Base-by-base conservation (phyloP, 2,888 invertebrate genomes). In the Drepana falcataria region DNA sequence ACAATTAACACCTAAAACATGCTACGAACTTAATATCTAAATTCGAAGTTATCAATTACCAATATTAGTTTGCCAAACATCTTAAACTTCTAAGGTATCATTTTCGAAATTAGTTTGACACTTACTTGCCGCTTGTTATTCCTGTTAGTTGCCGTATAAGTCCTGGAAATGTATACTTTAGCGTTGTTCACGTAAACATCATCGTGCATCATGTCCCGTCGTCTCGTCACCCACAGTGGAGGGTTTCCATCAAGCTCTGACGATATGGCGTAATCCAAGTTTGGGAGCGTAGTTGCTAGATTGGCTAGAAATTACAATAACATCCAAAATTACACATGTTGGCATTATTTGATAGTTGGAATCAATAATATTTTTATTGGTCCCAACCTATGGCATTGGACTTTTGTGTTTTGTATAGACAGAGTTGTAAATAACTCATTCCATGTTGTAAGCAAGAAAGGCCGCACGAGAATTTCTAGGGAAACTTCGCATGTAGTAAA, bases 141-240 rank as follows among this genome's bases (percentile, higher is more conserved):
- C 89, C 91, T 87, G 57, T 91, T 92, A 59, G 86, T 89, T 47
- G 94, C 93, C 66, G 93, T 92, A 72, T 93, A 93, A 35, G 96
- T 95, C 57, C 94, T 92, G 51, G 93, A 93, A 57, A 93, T 92
- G 66, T 95, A 89, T 53, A 97, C 93, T 76, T 94, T 94, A 2
- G 97, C 97, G 81, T 97, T 97, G 87, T 97, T 97, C 59, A 97
- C 94, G 85, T 93, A 98, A 69, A 96, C 93, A 65, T 96, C 96
- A 57, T 94, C 93, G 68, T 94, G 93, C 81, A 92, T 92, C 3
- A 81, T 73, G 51, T 92, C 92, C 9, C 92, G 91, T 58, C 92
- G 93, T 63, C 94, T 92, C 53, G 96, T 96, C 59, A 97, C 94
- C 95, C 96, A 97, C 53, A 97, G 86, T 0, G 96, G 96, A 0